These are phyloP conservation scores for Vombatus ursinus DNA, from an alignment of 2,113 vertebrate species.

Conservation along the genomic window DNA sequence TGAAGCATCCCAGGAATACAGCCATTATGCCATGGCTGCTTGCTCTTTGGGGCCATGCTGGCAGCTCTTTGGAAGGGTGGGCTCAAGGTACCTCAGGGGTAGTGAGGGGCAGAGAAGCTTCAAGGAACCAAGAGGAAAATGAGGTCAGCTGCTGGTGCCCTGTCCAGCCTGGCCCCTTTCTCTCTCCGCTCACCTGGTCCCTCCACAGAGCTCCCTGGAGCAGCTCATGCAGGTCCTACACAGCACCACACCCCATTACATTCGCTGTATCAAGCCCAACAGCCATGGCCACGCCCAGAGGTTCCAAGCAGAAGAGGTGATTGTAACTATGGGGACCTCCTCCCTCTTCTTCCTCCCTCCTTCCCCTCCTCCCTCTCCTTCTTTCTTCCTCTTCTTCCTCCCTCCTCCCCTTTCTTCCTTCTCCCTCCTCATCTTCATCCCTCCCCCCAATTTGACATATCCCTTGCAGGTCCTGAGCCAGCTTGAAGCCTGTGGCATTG, in stretches of 20 bases:
- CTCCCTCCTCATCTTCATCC: background rate
- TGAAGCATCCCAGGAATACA: background rate
- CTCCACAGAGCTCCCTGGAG: slow-evolving; percentile 92
- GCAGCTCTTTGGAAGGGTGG: background rate
- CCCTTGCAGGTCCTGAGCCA: slow-evolving; percentile 91
- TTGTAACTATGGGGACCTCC: background rate
- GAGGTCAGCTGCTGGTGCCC: background rate
- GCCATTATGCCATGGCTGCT: background rate
- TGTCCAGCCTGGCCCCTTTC: background rate
- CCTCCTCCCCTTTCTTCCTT: background rate
- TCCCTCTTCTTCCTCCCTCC: background rate
- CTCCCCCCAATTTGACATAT: background rate
- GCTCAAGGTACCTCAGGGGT: background rate
- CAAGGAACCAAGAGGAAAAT: background rate
- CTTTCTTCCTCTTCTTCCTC: background rate
- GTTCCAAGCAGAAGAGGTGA: slow-evolving; percentile 92
- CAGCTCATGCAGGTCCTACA: slow-evolving; percentile 92
- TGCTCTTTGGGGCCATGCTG: background rate
- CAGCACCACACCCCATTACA: slow-evolving; percentile 94
- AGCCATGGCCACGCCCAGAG: slow-evolving; percentile 88
- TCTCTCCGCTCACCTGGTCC: background rate
- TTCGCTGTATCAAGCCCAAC: slow-evolving; percentile 98
- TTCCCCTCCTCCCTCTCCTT: background rate
- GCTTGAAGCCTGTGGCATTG: slow-evolving; percentile 96
- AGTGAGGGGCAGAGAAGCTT: background rate